phyloP scores from a whole-genome alignment of 2,113 vertebrate genomes.

The Nyctereutes procyonoides region DNA sequence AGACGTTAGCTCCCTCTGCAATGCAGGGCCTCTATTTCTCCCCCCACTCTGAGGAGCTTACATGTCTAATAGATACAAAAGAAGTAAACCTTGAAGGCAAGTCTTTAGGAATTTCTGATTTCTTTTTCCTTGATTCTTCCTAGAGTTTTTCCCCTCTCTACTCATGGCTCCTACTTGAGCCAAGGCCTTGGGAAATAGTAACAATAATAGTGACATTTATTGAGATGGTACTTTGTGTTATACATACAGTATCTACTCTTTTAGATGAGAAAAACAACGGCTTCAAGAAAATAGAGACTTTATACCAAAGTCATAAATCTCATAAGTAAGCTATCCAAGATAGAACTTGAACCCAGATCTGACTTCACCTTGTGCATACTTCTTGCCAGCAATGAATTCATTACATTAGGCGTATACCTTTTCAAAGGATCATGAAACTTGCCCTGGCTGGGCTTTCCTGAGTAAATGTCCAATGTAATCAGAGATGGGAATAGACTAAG shows the following conservation, averaged over 20 bases:
- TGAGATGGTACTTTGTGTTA: not conserved
- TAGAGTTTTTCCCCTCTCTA: not conserved
- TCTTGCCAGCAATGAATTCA: not conserved
- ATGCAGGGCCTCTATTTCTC: not conserved
- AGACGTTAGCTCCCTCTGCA: slow-evolving; percentile 47
- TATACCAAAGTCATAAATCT: not conserved
- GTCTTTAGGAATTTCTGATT: slow-evolving; percentile 40
- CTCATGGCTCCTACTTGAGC: not conserved
- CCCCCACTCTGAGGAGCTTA: not conserved
- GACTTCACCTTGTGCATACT: not conserved
- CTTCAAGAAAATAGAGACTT: not conserved
- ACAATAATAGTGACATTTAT: not conserved
- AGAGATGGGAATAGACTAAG: not conserved
- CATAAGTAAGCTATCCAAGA: not conserved
- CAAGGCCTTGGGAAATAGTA: not conserved
- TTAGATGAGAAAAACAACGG: not conserved
- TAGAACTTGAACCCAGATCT: not conserved
- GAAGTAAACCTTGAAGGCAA: slow-evolving; percentile 61
- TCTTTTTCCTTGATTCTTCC: slow-evolving; percentile 29
- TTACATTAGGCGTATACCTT: not conserved
- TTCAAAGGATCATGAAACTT: not conserved
- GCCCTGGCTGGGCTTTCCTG: not conserved
- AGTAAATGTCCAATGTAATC: not conserved
- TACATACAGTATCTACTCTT: not conserved
- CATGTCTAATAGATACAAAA: slow-evolving; percentile 48